A percentile compares a stretch with the other conserved stretches of the same genome.
Conservation (phyloP, 2,113 vertebrate species). For the Phalacrocorax brasilianus region DNA sequence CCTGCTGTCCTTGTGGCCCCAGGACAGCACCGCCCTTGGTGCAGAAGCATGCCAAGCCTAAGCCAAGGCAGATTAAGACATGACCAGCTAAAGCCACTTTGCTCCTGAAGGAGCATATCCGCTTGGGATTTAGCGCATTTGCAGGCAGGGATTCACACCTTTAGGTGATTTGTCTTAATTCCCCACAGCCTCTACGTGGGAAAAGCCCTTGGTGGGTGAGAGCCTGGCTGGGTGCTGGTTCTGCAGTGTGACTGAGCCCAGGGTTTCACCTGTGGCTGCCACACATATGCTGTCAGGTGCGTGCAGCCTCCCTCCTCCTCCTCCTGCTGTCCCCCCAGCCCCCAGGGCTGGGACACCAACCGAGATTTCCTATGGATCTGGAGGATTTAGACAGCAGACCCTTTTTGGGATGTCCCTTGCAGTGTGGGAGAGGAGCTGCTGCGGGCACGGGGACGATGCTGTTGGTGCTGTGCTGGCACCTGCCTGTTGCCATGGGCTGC, state of each 20-base stretch:
- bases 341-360: neutral
- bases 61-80: slow-evolving; percentile 17
- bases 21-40: neutral
- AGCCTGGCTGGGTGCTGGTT: neutral
- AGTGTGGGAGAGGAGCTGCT: rapidly evolving
- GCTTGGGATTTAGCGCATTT: slow-evolving; percentile 52
- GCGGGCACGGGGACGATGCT: rapidly evolving
- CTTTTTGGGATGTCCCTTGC: neutral
- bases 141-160: slow-evolving; percentile 53
- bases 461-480: neutral
- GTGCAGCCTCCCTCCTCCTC: neutral
- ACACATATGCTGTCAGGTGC: rapidly evolving
- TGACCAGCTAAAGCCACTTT: slow-evolving; percentile 30
- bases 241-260: rapidly evolving
- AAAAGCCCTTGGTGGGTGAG: neutral
- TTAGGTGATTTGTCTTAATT: slow-evolving; percentile 47
- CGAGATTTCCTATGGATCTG: neutral
- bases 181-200: neutral
- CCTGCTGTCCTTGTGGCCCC: rapidly evolving
- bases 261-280: neutral
- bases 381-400: neutral
- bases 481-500: neutral
- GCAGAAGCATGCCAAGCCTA: neutral
- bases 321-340: too few relatives aligned
- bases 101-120: neutral